These are phyloP conservation scores for Prosopocoilus inquinatus DNA, from an alignment of 2,888 invertebrate genomes.

Conservation along the genomic window DNA sequence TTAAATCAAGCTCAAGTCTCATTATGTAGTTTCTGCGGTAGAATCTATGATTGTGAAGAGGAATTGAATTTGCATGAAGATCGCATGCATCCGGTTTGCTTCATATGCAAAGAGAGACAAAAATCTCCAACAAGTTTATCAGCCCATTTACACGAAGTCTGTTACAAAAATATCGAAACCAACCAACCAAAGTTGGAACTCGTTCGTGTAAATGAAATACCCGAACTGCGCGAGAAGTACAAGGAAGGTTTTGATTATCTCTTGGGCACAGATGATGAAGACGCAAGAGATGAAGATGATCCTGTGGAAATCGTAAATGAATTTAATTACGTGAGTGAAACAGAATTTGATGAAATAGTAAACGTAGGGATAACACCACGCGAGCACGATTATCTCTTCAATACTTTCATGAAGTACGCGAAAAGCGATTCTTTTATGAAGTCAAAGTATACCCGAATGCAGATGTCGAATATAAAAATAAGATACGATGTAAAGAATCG, in stretches of 20 bases:
- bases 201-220: conserved; percentile 14
- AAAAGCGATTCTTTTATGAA: too few species aligned
- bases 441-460: too few species aligned
- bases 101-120: too few species aligned
- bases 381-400: not conserved
- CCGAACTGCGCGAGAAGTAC: conserved; percentile 6
- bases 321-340: conserved; percentile 9
- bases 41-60: too few species aligned
- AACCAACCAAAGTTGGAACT: conserved; percentile 8
- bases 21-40: too few species aligned
- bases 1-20: too few species aligned
- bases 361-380: too few species aligned
- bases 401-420: too few species aligned
- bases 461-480: too few species aligned
- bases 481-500: conserved; percentile 1
- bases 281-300: not conserved
- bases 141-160: conserved; percentile 11
- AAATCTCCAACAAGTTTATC: not conserved
- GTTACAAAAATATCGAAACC: conserved; percentile 13
- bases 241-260: conserved; percentile 12
- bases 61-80: too few species aligned
- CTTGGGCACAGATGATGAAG: not conserved
- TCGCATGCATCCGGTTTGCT: too few species aligned
- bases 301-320: too few species aligned
- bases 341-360: conserved; percentile 11